Evolutionary conservation across 2,888 invertebrate genomes (phyloP), one percentile per base, ranked within the genome.

Genomic region (Watsonalla binaria): DNA sequence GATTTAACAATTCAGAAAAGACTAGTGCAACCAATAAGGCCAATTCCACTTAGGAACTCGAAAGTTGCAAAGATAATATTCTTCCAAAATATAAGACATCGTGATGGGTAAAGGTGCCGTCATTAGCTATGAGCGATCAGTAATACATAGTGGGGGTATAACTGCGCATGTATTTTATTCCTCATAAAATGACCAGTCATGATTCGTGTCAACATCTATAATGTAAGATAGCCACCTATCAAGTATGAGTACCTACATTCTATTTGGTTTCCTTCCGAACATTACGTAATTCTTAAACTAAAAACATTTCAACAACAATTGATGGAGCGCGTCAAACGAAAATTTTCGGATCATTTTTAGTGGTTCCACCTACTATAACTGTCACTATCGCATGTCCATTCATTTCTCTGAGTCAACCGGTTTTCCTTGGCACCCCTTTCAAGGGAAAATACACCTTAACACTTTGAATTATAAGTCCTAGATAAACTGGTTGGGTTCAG

Each of bases 291-390:
- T 48, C 8, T 35, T 48, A 48, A 37, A 34, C 48, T 2, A 37
- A 11, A 14, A 39, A 8, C 14, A 15, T 49, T 48, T 34, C 49
- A 49, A 71, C 75, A 68, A 77, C 73, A 86, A 88, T 87, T 84
- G 86, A 88, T 88, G 80, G 64, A 81, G 79, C 82, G 79, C 82
- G 87, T 85, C 87, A 83, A 58, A 72, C 68, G 67, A 71, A 68
- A 73, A 78, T 74, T 81, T 76, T 72, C 62, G 65, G 74, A 82
- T 82, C 84, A 82, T 86, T 86, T 85, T 84, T 84, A 84, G 74
- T 77, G 74, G 74, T 74, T 74, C 78, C 72, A 65, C 78, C 80
- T 78, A 80, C 84, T 77, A 78, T 78, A 79, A 78, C 81, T 82
- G 85, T 84, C 84, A 85, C 66, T 76, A 75, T 72, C 65, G 66